Evolutionary conservation across 2,797 vertebrate genomes (phyloP).

Genomic region (Buphagus erythrorhynchus): DNA sequence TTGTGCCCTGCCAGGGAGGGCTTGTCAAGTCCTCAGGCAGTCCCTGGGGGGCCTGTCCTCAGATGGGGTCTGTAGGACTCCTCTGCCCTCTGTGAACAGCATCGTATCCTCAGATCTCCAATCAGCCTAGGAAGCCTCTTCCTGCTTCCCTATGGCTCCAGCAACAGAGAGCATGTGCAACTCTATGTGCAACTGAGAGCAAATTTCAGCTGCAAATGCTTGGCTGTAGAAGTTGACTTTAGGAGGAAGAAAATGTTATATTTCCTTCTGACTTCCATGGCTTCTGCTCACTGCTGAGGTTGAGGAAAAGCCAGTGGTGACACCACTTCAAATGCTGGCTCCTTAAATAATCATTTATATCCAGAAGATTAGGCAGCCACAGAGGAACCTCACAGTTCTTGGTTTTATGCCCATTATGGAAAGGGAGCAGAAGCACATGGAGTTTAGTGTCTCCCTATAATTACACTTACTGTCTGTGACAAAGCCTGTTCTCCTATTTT

Average conservation of each 20-base stretch:
- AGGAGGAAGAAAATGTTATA: background rate
- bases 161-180: background rate
- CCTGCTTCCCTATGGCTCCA: background rate
- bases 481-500: background rate
- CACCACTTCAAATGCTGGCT: background rate
- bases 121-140: background rate
- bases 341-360: background rate
- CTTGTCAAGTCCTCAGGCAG: background rate
- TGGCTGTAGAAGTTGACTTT: background rate
- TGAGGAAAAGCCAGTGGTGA: background rate
- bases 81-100: background rate
- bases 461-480: background rate
- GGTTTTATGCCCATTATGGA: background rate
- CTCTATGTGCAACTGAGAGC: background rate
- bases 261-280: background rate
- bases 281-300: background rate
- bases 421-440: background rate
- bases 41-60: rapidly evolving
- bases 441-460: background rate
- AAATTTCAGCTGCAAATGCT: background rate
- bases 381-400: background rate
- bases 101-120: background rate
- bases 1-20: background rate
- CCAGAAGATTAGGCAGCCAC: background rate
- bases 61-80: background rate